Percentiles rank a stretch among this genome's conserved stretches.
These are phyloP conservation scores for Calephelis nemesis DNA, from an alignment of 1,140 invertebrate species.

Conservation along the genomic window DNA sequence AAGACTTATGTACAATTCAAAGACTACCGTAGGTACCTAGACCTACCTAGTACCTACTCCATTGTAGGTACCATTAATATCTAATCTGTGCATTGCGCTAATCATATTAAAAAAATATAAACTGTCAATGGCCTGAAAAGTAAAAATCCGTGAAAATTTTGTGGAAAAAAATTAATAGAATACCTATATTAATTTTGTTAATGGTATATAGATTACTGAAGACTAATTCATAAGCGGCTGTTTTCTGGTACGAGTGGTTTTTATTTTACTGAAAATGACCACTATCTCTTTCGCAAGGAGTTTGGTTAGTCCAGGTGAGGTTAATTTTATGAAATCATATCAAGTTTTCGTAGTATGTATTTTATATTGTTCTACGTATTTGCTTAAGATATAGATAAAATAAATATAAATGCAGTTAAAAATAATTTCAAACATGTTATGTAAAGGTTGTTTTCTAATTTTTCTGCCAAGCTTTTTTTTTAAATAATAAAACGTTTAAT, in stretches of 20 bases:
- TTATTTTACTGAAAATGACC: conserved; percentile 46
- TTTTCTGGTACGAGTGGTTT: conserved; percentile 24
- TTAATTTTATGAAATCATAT: conserved; percentile 18
- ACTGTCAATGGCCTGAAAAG: conserved; percentile 8
- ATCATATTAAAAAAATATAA: background rate
- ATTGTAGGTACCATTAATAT: too few species aligned
- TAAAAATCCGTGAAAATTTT: background rate
- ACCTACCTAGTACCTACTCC: too few species aligned
- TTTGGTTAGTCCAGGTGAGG: conserved; percentile 73
- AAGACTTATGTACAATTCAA: too few species aligned
- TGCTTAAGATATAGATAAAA: background rate
- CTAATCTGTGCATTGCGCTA: fast-evolving
- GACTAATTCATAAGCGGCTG: background rate
- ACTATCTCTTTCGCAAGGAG: conserved; percentile 72
- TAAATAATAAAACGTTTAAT: background rate
- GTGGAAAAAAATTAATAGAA: background rate
- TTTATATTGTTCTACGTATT: background rate
- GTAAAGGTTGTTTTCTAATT: background rate
- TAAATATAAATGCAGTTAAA: background rate
- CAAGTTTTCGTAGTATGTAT: background rate
- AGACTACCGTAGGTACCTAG: too few species aligned
- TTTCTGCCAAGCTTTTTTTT: conserved; percentile 16
- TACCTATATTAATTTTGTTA: background rate
- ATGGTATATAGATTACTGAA: background rate
- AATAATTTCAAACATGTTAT: background rate